Conservation (phyloP, 2,113 vertebrate genomes). For the Pelecanus crispus region DNA sequence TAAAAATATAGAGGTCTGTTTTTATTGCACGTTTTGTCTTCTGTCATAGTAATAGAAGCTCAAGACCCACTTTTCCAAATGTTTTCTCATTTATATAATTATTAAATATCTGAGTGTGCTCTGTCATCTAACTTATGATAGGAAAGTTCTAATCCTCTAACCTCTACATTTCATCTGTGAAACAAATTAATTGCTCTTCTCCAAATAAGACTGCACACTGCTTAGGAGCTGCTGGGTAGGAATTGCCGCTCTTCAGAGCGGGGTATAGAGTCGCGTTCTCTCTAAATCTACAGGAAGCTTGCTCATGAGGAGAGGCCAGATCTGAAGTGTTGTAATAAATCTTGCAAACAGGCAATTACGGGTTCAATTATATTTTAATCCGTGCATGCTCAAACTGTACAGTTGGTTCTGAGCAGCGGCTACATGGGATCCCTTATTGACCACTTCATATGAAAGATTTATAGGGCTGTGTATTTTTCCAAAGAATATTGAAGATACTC, state of each 20-base stretch:
- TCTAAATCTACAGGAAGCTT: neutral
- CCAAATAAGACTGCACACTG: neutral
- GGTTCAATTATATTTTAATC: neutral
- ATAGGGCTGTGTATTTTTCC: neutral
- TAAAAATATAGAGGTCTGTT: neutral
- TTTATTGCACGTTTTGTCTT: neutral
- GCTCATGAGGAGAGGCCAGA: neutral
- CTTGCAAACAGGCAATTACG: neutral
- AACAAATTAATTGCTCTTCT: neutral
- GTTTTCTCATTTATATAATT: neutral
- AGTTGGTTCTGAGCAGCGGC: neutral
- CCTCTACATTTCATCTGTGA: neutral
- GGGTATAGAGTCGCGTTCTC: neutral
- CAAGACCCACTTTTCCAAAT: neutral
- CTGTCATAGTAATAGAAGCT: neutral
- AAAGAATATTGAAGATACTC: neutral
- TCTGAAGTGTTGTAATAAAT: neutral
- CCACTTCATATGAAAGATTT: neutral
- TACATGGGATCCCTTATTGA: accelerated
- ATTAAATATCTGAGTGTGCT: neutral
- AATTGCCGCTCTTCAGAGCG: neutral
- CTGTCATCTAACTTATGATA: accelerated
- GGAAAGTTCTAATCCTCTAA: neutral
- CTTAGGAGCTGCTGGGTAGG: neutral
- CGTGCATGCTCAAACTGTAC: neutral